Conservation (phyloP, 2,888 invertebrate species). For the Melangyna quadrimaculata region DNA sequence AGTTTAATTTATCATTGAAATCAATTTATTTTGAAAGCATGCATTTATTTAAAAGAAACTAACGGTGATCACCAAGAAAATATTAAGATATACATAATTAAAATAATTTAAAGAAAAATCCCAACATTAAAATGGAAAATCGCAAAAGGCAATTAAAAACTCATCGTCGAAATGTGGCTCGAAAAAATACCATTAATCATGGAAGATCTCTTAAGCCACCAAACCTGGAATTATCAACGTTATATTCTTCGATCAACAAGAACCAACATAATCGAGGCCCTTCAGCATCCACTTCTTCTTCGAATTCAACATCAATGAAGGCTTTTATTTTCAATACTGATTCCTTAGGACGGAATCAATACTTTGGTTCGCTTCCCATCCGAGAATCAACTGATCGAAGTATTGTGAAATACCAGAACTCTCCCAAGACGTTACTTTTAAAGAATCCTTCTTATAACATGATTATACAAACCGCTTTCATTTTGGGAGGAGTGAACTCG, state of each 20-base stretch:
- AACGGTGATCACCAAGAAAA: not conserved
- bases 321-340: slow-evolving; percentile 51
- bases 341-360: slow-evolving; percentile 33
- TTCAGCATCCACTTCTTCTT: not conserved
- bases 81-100: not conserved
- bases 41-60: not conserved
- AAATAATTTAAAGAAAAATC: not conserved
- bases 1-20: not conserved
- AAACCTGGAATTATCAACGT: not conserved
- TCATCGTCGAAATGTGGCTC: slow-evolving; percentile 10
- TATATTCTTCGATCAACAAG: not conserved
- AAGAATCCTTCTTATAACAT: slow-evolving; percentile 11
- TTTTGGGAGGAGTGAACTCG: slow-evolving; percentile 40
- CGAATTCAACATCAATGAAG: slow-evolving; percentile 46
- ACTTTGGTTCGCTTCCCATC: slow-evolving; percentile 2
- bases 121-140: slow-evolving; percentile 33
- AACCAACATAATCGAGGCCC: not conserved
- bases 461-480: not conserved
- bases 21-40: slow-evolving; percentile 38
- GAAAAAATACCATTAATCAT: slow-evolving; percentile 27
- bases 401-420: slow-evolving; percentile 16
- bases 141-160: slow-evolving; percentile 47
- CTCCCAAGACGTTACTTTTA: slow-evolving; percentile 8
- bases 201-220: slow-evolving; percentile 1
- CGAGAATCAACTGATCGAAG: slow-evolving; percentile 17